These are phyloP conservation scores for Ophioninae sp. DNA, from an alignment of 2,888 invertebrate species.

Conservation along the genomic window DNA sequence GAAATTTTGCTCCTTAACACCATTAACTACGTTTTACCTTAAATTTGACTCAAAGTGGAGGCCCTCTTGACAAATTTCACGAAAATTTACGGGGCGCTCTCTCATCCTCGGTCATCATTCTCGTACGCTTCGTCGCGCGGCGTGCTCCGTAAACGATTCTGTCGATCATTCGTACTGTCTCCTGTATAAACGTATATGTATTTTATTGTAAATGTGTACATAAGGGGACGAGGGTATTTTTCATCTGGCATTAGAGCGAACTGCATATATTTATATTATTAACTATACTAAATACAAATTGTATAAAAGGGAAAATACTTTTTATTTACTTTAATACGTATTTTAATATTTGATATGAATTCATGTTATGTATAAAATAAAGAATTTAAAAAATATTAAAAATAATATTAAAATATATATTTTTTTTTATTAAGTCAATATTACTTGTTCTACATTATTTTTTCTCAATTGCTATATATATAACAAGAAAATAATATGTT, in stretches of 20 bases:
- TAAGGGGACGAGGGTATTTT: background rate
- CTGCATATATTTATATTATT: too few relatives aligned
- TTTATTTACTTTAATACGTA: too few relatives aligned
- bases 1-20: constrained; percentile 76
- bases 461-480: too few relatives aligned
- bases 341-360: too few relatives aligned
- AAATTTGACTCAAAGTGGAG: constrained; percentile 78
- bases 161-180: constrained; percentile 24
- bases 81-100: constrained; percentile 68
- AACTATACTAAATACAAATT: too few relatives aligned
- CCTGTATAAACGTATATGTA: background rate
- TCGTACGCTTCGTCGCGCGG: constrained; percentile 68
- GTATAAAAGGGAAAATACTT: too few relatives aligned
- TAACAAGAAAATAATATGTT: background rate
- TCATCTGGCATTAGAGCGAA: too few relatives aligned
- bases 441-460: too few relatives aligned
- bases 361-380: too few relatives aligned
- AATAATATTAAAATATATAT: too few relatives aligned
- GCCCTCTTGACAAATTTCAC: constrained; percentile 80
- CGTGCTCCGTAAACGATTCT: constrained; percentile 61
- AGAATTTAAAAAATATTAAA: too few relatives aligned
- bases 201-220: background rate
- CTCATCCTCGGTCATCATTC: constrained; percentile 25
- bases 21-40: constrained; percentile 80
- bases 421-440: too few relatives aligned